Evolutionary conservation across 2,888 invertebrate species (phyloP).

Genomic region (Aleiodes alternator): DNA sequence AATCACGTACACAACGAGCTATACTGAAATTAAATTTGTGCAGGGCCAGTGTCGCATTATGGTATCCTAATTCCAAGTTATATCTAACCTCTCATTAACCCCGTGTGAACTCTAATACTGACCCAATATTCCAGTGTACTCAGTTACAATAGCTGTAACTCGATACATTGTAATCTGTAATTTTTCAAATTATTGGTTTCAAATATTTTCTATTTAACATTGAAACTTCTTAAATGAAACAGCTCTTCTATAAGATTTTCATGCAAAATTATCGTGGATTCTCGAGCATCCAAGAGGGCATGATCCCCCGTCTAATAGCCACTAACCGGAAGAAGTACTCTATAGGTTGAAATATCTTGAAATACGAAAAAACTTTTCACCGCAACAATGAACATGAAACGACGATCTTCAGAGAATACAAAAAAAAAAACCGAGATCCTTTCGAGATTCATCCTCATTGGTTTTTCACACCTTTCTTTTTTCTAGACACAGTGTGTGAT

Average conservation of each 20-base stretch:
- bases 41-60: constrained; percentile 71
- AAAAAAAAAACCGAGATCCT: constrained; percentile 61
- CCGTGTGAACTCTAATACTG: constrained; percentile 69
- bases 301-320: constrained; percentile 56
- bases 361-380: constrained; percentile 71
- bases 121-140: constrained; percentile 15
- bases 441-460: constrained; percentile 65
- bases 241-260: neutral
- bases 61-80: constrained; percentile 68
- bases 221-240: neutral
- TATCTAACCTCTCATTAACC: constrained; percentile 75
- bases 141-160: neutral
- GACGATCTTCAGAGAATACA: constrained; percentile 69
- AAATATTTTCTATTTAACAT: neutral
- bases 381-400: constrained; percentile 68
- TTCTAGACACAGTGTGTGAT: constrained; percentile 48
- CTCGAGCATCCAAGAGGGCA: constrained; percentile 69
- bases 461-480: constrained; percentile 70
- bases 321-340: constrained; percentile 60
- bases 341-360: constrained; percentile 47
- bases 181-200: neutral
- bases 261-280: constrained; percentile 54
- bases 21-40: constrained; percentile 73
- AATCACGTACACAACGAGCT: constrained; percentile 65
- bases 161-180: neutral